Conservation (phyloP, 2,113 vertebrate genomes). For the Echinops telfairi region DNA sequence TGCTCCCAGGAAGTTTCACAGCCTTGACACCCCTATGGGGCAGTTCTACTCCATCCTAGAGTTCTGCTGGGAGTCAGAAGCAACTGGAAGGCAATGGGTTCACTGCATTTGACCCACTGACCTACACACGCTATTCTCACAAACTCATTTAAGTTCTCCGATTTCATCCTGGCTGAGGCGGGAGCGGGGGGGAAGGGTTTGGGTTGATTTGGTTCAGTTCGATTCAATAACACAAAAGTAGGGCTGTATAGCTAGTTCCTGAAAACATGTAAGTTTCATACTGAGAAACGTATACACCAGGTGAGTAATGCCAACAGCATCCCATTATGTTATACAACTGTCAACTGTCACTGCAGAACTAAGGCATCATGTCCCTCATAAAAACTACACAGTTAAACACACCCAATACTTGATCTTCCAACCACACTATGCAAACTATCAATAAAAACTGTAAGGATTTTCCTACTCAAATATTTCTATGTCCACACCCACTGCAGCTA, state of each 20-base stretch:
- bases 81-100: not conserved
- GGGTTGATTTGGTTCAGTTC: no score
- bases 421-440: not conserved
- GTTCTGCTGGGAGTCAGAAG: not conserved
- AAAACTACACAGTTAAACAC: not conserved
- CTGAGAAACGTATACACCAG: not conserved
- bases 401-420: not conserved
- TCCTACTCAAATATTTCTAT: not conserved
- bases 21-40: not conserved
- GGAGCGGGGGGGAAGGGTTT: not conserved
- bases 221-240: not conserved
- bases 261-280: not conserved
- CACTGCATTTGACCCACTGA: not conserved
- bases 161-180: not conserved
- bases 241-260: no score
- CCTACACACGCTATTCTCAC: not conserved
- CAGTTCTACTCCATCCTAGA: not conserved
- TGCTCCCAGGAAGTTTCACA: not conserved
- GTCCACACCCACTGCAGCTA: not conserved
- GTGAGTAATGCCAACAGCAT: not conserved
- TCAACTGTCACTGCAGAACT: not conserved
- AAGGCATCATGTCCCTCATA: not conserved
- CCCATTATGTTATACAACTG: not conserved
- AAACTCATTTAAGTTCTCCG: not conserved
- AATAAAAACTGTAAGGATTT: slow-evolving; percentile 9